phyloP scores from a whole-genome alignment of 2,113 vertebrate species.

The Zapornia atra region DNA sequence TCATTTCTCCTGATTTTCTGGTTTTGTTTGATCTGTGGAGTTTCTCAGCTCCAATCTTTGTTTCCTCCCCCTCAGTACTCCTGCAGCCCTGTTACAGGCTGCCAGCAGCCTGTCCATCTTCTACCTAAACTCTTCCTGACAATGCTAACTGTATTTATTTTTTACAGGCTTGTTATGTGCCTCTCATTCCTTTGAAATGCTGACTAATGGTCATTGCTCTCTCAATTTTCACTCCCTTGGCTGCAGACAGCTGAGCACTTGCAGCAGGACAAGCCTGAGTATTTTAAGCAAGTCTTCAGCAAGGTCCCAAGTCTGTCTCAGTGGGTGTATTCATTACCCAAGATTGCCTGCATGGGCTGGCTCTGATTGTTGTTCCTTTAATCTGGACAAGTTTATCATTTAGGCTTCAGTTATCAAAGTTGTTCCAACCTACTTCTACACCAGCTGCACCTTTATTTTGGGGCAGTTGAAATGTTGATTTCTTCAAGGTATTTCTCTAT shows the following conservation, averaged over 20 bases:
- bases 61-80: neutral
- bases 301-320: neutral
- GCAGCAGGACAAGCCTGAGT: neutral
- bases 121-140: neutral
- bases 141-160: neutral
- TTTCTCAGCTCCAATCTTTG: neutral
- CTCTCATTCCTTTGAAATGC: neutral
- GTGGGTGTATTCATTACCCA: neutral
- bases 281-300: neutral
- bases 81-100: neutral
- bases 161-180: neutral
- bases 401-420: neutral
- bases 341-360: neutral
- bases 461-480: neutral
- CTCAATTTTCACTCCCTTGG: neutral
- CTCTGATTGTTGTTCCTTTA: neutral
- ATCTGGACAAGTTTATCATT: neutral
- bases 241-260: neutral
- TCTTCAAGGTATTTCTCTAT: neutral
- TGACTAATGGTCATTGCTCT: neutral
- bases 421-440: neutral
- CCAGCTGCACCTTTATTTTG: neutral
- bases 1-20: conserved; percentile 18
- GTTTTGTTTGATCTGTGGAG: neutral
- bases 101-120: neutral